Base-by-base conservation (phyloP, 2,888 invertebrate genomes). In the Clunio marinus region DNA sequence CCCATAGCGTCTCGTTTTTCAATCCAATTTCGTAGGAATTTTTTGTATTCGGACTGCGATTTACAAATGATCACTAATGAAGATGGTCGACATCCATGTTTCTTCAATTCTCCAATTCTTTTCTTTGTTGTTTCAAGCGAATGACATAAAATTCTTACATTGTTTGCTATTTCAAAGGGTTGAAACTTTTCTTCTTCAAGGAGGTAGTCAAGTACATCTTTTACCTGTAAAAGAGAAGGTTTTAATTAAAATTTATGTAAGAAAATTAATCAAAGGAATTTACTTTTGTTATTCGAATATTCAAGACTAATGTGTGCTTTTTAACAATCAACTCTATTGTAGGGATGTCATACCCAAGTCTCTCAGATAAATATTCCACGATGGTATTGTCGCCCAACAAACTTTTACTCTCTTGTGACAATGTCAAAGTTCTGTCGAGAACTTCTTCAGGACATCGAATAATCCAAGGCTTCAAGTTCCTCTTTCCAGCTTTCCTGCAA, bases 391-490 rank as follows among this genome's bases (percentile, higher is more conserved):
- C 76, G 1, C 84, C 84, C 65, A 85, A 75, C 45, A 85, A 80
- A 67, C 76, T 74, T 66, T 81, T 79, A 66, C 76, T 77, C 17
- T 79, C 77, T 3, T 74, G 62, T 0, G 75, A 69, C 0, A 78
- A 70, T 70, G 77, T 74, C 0, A 80, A 67, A 1, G 78, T 77
- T 41, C 78, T 84, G 70, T 81, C 77, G 45, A 86, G 75, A 72
- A 82, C 80, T 22, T 79, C 75, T 71, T 84, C 82, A 20, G 84
- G 79, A 74, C 86, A 86, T 71, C 86, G 78, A 32, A 86, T 83
- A 85, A 86, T 86, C 86, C 86, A 87, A 2, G 86, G 85, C 77
- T 83, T 84, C 10, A 85, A 76, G 70, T 78, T 81, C 68, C 81
- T 76, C 62, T 83, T 83, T 70, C 81, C 78, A 1, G 78, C 77